Conservation (phyloP, 2,113 vertebrate genomes). For the Carassius auratus region DNA sequence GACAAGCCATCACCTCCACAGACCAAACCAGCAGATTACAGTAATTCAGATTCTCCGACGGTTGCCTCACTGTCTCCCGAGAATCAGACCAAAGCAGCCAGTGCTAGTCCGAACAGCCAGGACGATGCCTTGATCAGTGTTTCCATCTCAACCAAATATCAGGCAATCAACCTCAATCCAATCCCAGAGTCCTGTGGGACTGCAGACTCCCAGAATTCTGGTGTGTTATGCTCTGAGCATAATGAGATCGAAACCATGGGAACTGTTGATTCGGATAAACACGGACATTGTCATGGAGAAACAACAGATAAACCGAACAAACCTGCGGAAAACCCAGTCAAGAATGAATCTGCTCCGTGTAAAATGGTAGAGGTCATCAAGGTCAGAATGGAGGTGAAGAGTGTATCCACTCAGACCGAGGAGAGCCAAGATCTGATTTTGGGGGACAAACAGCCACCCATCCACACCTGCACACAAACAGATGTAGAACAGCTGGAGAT, state of each 20-base stretch:
- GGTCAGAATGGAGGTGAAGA: conserved; percentile 26
- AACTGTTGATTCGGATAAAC: conserved; percentile 7
- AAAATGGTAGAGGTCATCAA: conserved; percentile 27
- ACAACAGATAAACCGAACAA: conserved; percentile 5
- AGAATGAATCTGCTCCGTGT: conserved; percentile 1
- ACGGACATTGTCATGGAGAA: not conserved
- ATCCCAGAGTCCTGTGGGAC: not conserved
- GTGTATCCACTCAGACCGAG: conserved; percentile 71
- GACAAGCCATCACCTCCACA: conserved; percentile 28
- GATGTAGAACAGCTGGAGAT: conserved; percentile 34
- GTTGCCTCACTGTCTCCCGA: conserved; percentile 1
- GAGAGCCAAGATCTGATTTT: conserved; percentile 1
- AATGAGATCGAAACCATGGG: conserved; percentile 21
- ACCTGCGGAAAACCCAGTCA: not conserved
- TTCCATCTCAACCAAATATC: not conserved
- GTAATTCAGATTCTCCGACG: conserved; percentile 17
- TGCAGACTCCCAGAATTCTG: conserved; percentile 13
- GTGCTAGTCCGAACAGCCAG: conserved; percentile 16
- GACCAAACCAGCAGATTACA: conserved; percentile 48
- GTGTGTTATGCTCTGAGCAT: not conserved
- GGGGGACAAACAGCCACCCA: not conserved
- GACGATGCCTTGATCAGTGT: conserved; percentile 31
- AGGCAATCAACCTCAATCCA: conserved; percentile 16
- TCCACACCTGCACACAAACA: conserved; percentile 66
- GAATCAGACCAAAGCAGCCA: conserved; percentile 27